Evolutionary conservation across 2,113 vertebrate genomes (phyloP).

Genomic region (Campylorhamphus procurvoides): DNA sequence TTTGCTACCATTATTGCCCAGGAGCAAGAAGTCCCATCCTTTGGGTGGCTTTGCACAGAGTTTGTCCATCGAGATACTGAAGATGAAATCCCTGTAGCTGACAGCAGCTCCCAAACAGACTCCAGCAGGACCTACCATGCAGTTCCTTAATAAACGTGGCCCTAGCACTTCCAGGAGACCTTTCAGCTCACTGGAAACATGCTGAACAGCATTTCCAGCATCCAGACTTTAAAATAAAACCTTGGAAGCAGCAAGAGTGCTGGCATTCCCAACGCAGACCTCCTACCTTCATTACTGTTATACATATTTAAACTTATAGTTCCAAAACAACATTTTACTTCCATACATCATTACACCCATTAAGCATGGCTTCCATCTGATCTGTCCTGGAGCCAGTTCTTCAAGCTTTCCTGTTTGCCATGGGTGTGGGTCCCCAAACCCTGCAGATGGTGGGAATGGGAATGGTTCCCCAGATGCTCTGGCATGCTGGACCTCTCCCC

Average conservation of each 20-base stretch:
- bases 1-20: fast-evolving
- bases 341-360: background rate
- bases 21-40: background rate
- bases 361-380: background rate
- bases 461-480: background rate
- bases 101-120: background rate
- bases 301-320: background rate
- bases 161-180: background rate
- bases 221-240: conserved; percentile 30
- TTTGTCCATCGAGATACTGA: fast-evolving
- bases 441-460: background rate
- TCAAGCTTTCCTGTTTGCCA: background rate
- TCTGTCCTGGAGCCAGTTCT: background rate
- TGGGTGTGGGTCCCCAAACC: background rate
- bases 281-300: background rate
- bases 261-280: background rate
- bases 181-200: background rate
- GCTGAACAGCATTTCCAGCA: background rate
- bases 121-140: background rate
- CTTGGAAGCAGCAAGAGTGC: conserved; percentile 9
- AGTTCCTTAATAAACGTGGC: background rate
- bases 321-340: conserved; percentile 40
- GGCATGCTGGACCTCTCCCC: fast-evolving
- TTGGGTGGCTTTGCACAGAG: background rate
- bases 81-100: background rate